Evolutionary conservation across 2,113 vertebrate genomes (phyloP), one percentile per base, ranked within the genome.

Genomic region (Macquaria australasica): DNA sequence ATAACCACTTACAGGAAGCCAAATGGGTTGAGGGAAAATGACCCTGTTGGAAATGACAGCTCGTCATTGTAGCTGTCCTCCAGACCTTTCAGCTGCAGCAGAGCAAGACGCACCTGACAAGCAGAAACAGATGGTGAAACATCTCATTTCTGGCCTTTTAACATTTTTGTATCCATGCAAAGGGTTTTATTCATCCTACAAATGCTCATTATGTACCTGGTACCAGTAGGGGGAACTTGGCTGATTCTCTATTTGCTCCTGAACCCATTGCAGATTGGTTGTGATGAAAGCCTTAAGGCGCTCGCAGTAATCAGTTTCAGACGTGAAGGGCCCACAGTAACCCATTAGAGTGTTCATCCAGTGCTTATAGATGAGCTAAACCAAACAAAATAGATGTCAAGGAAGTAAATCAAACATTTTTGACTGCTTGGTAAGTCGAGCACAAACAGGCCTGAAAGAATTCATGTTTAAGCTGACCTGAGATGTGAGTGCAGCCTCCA

Each of bases 261-360:
- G 93, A 95, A 99, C 94, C 98, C 98, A 99, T 74, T 89, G 95
- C 88, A 99, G 90, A 91, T 98, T 99, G 88, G 87, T 77, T 79
- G 94, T 91, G 10, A 99, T 96, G 88, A 96, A 99, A 81, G 41
- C n/a, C 74, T 96, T 96, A 51, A 99, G 97, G 67, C 92, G 96
- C 87, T 97, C 92, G 3, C 98, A 99, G 94, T 97, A 99, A 55
- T 87, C 82, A 0, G 94, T 90, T 43, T 97, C 88, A 0, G 95
- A 94, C 9, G 95, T 94, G 56, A 97, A 97, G 71, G 97, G 97
- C 15, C 96, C 97, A 0, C 98, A 99, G 92, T 98, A 99, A 34
- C 92, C 95, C 92, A 97, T 95, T 79, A 98, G 90, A 0, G 97
- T 99, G 95, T 99, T 99, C 97, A 98, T 97, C 98, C 98, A 99